These are phyloP conservation scores for Hirtodrosophila trivittata DNA, from an alignment of 2,888 invertebrate species.

Conservation along the genomic window DNA sequence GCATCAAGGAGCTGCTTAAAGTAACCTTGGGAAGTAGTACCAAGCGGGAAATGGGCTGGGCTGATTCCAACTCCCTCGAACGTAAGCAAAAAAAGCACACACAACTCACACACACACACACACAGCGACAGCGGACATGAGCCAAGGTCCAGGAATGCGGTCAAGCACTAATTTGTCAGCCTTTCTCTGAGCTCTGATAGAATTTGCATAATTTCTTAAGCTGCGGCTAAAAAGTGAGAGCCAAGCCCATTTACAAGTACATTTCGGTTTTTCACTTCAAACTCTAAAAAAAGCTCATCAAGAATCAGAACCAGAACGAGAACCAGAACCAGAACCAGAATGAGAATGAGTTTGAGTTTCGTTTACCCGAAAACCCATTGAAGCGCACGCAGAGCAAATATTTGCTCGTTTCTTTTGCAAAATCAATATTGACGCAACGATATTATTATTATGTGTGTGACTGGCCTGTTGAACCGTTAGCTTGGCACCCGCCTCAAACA, in stretches of 20 bases:
- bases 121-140: conserved; percentile 17
- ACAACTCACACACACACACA: neutral
- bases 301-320: conserved; percentile 8
- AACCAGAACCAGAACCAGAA: conserved; percentile 7
- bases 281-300: conserved; percentile 1
- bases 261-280: conserved; percentile 47
- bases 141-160: conserved; percentile 63
- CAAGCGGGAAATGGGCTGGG: too few species aligned
- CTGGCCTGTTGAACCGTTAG: conserved; percentile 51
- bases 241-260: conserved; percentile 45
- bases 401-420: conserved; percentile 65
- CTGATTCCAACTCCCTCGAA: too few species aligned
- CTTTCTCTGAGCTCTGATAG: conserved; percentile 27
- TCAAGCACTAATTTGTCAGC: conserved; percentile 52
- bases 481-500: conserved; percentile 41
- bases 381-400: conserved; percentile 50
- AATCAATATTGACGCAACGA: conserved; percentile 75
- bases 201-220: conserved; percentile 60
- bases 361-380: conserved; percentile 2
- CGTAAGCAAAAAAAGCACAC: conserved; percentile 1
- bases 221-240: conserved; percentile 64
- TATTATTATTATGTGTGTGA: neutral
- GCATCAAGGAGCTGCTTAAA: too few species aligned
- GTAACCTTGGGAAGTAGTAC: too few species aligned
- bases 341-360: too few species aligned